phyloP scores from a whole-genome alignment of 2,888 invertebrate species.

The Omphaloscelis lunosa region DNA sequence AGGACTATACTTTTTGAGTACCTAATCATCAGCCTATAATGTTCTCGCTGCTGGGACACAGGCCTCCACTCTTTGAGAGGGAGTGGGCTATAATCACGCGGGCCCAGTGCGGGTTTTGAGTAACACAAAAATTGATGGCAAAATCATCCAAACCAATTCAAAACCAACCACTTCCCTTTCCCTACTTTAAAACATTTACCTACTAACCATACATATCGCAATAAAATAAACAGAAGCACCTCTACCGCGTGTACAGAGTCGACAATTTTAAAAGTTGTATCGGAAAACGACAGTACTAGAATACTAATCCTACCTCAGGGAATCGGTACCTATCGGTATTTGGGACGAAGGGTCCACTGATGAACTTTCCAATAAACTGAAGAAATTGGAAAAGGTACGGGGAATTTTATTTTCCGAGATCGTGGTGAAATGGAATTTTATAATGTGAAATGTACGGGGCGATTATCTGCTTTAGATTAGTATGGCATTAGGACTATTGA shows the following conservation, averaged over 20 bases:
- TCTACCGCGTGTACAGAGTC: slow-evolving; percentile 22
- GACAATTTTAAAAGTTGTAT: slow-evolving; percentile 59
- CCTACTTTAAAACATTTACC: background rate
- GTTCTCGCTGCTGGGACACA: too few species aligned
- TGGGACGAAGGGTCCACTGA: slow-evolving; percentile 48
- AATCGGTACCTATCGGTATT: slow-evolving; percentile 44
- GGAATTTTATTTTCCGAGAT: slow-evolving; percentile 35
- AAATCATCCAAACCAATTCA: background rate
- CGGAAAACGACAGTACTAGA: slow-evolving; percentile 35
- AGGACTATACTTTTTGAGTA: too few species aligned
- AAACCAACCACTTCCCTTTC: background rate
- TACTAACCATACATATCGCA: slow-evolving; percentile 1
- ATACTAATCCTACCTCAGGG: slow-evolving; percentile 52
- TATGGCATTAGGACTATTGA: background rate
- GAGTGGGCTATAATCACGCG: too few species aligned
- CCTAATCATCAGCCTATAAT: too few species aligned
- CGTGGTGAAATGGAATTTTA: slow-evolving; percentile 40
- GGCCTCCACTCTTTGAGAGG: too few species aligned
- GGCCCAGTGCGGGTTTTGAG: too few species aligned
- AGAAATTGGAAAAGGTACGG: slow-evolving; percentile 40
- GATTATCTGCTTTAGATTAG: slow-evolving; percentile 26
- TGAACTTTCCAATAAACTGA: slow-evolving; percentile 54
- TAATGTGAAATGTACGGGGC: slow-evolving; percentile 10
- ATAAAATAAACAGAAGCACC: slow-evolving; percentile 19
- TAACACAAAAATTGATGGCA: background rate